Percentiles rank a stretch among this genome's conserved stretches.
Evolutionary conservation across 2,113 vertebrate genomes (phyloP).

Genomic region (Hystrix brachyura): DNA sequence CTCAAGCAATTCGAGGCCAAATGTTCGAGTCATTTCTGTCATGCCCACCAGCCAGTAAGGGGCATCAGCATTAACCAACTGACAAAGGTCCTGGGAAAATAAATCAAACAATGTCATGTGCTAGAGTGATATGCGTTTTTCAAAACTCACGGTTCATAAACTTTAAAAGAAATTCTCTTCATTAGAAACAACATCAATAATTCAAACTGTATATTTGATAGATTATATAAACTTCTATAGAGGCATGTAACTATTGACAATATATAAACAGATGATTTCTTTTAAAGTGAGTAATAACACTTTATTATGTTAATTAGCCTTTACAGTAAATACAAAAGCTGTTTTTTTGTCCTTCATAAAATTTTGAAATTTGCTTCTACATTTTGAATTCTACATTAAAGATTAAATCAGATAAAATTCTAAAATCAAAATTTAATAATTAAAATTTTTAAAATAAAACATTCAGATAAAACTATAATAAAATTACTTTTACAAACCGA

Average conservation of each 20-base stretch:
- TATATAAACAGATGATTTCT: conserved; percentile 6
- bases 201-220: background rate
- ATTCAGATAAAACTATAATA: conserved; percentile 24
- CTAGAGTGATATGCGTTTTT: background rate
- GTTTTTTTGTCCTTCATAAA: conserved; percentile 38
- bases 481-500: conserved; percentile 56
- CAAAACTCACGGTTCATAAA: conserved; percentile 15
- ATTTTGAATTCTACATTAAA: background rate
- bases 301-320: conserved; percentile 37
- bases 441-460: background rate
- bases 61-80: conserved; percentile 98
- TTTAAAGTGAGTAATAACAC: conserved; percentile 34
- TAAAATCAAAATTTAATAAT: background rate
- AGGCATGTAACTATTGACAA: background rate
- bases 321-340: background rate
- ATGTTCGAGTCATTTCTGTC: conserved; percentile 99
- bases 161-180: background rate
- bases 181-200: conserved; percentile 46
- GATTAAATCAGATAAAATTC: conserved; percentile 19
- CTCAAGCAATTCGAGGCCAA: conserved; percentile 98
- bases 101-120: conserved; percentile 62
- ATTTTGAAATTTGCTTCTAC: conserved; percentile 37
- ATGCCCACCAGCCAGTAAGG: conserved; percentile 99
- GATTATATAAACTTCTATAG: conserved; percentile 3
- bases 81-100: conserved; percentile 95